A percentile compares a stretch with the other conserved stretches of the same genome.
phyloP scores from a whole-genome alignment of 2,888 invertebrate species.

The Sinelater perroti region DNA sequence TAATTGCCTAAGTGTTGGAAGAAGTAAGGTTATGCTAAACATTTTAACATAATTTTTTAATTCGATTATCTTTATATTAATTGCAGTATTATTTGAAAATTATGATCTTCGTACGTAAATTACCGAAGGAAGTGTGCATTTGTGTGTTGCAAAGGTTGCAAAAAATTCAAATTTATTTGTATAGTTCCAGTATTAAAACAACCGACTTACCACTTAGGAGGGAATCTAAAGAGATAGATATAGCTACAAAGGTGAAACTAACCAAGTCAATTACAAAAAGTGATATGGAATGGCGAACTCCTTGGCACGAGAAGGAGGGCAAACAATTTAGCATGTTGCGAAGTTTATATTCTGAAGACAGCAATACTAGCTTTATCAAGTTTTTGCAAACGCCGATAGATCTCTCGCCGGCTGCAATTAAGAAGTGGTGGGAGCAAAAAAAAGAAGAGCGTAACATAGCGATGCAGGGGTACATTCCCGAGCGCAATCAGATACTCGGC shows the following conservation, averaged over 20 bases:
- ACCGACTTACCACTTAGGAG: too few species aligned
- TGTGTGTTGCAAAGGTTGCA: too few species aligned
- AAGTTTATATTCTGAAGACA: slow-evolving; percentile 65
- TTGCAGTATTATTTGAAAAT: too few species aligned
- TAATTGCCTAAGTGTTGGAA: too few species aligned
- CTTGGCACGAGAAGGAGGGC: slow-evolving; percentile 67
- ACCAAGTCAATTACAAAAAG: slow-evolving; percentile 50
- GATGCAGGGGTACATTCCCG: slow-evolving; percentile 68
- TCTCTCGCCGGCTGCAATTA: slow-evolving; percentile 62
- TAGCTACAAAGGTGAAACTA: slow-evolving; percentile 29
- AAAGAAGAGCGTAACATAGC: slow-evolving; percentile 63
- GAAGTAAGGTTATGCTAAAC: too few species aligned
- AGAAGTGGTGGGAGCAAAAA: slow-evolving; percentile 67
- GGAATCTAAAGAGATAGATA: slow-evolving; percentile 27
- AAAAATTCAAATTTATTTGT: too few species aligned
- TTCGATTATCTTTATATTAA: too few species aligned
- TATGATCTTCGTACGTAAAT: too few species aligned
- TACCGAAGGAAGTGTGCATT: too few species aligned
- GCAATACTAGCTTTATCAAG: slow-evolving; percentile 62
- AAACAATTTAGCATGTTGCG: slow-evolving; percentile 69
- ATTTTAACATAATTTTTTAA: too few species aligned
- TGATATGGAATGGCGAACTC: slow-evolving; percentile 70
- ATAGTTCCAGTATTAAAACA: too few species aligned
- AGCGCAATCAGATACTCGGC: slow-evolving; percentile 72
- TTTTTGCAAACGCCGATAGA: slow-evolving; percentile 62